A percentile compares a stretch with the other conserved stretches of the same genome.
These are phyloP conservation scores for Spheniscus mendiculus DNA, from an alignment of 2,113 vertebrate genomes.

Conservation along the genomic window DNA sequence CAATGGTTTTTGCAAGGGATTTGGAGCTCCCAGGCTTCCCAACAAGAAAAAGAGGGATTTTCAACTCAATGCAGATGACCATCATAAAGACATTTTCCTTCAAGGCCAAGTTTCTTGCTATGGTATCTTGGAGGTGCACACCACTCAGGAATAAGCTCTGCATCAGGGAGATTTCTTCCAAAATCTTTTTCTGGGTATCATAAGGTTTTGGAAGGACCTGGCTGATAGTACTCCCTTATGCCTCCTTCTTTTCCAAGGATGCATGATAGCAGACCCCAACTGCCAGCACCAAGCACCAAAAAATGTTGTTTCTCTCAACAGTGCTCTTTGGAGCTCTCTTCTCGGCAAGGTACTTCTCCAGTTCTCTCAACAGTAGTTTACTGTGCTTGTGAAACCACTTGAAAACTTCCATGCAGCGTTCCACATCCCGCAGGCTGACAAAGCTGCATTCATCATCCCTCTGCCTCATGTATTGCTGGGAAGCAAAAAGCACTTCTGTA, in stretches of 20 bases:
- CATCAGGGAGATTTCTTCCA: conserved; percentile 82
- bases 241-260: conserved; percentile 84
- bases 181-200: conserved; percentile 58
- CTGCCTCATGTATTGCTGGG: conserved; percentile 88
- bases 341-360: conserved; percentile 44
- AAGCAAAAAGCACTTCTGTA: conserved; percentile 82
- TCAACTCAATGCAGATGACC: conserved; percentile 93
- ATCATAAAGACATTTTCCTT: conserved; percentile 99
- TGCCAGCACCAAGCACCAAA: conserved; percentile 90
- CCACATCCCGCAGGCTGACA: conserved; percentile 94
- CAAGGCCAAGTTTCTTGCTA: conserved; percentile 90
- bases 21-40: conserved; percentile 98
- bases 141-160: conserved; percentile 89
- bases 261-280: conserved; percentile 92
- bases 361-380: conserved; percentile 69
- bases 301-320: conserved; percentile 46
- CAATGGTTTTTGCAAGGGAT: conserved; percentile 94
- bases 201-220: conserved; percentile 72
- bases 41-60: conserved; percentile 94
- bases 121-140: conserved; percentile 82
- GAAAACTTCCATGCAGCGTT: conserved; percentile 90
- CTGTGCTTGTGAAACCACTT: conserved; percentile 84
- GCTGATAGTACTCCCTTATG: conserved; percentile 79
- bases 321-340: neutral
- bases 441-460: conserved; percentile 87